phyloP scores from a whole-genome alignment of 2,888 invertebrate genomes.

The Drepana falcataria region DNA sequence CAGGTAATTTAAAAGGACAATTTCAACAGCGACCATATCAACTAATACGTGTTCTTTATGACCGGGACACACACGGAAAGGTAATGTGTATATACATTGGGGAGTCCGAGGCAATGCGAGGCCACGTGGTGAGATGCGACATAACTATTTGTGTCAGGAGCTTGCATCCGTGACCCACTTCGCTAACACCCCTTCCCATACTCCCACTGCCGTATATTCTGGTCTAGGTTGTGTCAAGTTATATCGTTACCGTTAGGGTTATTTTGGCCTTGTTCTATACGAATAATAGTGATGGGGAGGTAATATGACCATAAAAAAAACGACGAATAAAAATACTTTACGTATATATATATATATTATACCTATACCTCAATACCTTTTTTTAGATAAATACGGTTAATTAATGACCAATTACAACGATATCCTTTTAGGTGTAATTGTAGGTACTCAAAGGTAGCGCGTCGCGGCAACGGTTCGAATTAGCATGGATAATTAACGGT shows the following conservation, averaged over 20 bases:
- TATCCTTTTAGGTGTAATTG: neutral
- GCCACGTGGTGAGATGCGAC: slow-evolving; percentile 66
- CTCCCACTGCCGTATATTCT: slow-evolving; percentile 62
- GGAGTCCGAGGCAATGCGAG: slow-evolving; percentile 40
- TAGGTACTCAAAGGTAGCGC: neutral
- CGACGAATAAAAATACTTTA: no score
- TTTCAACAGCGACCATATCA: neutral
- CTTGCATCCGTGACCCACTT: slow-evolving; percentile 75
- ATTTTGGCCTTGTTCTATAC: no score
- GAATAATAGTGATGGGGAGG: no score
- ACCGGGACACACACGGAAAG: neutral
- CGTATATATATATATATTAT: no score
- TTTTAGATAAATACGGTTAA: no score
- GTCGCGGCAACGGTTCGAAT: slow-evolving; percentile 30
- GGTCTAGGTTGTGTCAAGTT: slow-evolving; percentile 60
- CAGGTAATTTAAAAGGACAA: neutral
- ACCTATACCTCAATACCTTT: no score
- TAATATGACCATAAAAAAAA: no score
- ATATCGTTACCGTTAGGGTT: neutral
- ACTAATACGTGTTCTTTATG: slow-evolving; percentile 1
- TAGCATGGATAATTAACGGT: slow-evolving; percentile 59
- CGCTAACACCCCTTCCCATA: slow-evolving; percentile 53
- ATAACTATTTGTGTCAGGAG: slow-evolving; percentile 74
- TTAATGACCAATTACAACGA: neutral
- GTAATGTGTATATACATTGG: slow-evolving; percentile 22